Evolutionary conservation across 2,888 invertebrate genomes (phyloP).

Genomic region (Trachelus tabidus): DNA sequence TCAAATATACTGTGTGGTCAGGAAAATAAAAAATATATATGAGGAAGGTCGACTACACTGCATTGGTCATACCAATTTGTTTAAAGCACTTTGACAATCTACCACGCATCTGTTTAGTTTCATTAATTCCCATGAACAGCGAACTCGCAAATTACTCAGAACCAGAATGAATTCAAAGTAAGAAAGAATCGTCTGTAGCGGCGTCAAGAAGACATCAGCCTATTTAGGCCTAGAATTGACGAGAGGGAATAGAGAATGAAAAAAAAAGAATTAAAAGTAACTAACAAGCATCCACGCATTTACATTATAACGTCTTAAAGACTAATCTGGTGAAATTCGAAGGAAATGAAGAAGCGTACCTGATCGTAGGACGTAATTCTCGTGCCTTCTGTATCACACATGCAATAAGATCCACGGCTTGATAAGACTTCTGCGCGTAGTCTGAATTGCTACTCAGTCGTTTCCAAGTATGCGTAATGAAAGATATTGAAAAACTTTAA

Average conservation of each 20-base stretch:
- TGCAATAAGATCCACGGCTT: constrained; percentile 40
- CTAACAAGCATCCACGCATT: not conserved
- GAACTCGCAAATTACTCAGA: too few species aligned
- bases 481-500: not conserved
- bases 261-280: not conserved
- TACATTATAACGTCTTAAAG: not conserved
- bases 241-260: constrained; percentile 19
- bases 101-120: too few species aligned
- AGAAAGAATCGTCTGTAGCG: not conserved
- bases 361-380: constrained; percentile 74
- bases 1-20: too few species aligned
- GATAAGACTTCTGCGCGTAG: constrained; percentile 20
- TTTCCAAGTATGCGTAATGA: not conserved
- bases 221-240: not conserved
- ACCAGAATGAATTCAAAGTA: too few species aligned
- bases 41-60: too few species aligned
- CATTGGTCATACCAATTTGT: too few species aligned
- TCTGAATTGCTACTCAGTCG: not conserved
- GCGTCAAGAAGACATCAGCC: not conserved
- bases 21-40: too few species aligned
- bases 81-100: too few species aligned
- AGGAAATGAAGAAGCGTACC: constrained; percentile 47
- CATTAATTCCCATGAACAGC: too few species aligned
- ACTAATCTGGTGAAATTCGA: not conserved
- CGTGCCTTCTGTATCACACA: constrained; percentile 68